A percentile compares a stretch with the other conserved stretches of the same genome.
These are phyloP conservation scores for Leptonema lineaticorne DNA, from an alignment of 1,140 invertebrate genomes.

Conservation along the genomic window DNA sequence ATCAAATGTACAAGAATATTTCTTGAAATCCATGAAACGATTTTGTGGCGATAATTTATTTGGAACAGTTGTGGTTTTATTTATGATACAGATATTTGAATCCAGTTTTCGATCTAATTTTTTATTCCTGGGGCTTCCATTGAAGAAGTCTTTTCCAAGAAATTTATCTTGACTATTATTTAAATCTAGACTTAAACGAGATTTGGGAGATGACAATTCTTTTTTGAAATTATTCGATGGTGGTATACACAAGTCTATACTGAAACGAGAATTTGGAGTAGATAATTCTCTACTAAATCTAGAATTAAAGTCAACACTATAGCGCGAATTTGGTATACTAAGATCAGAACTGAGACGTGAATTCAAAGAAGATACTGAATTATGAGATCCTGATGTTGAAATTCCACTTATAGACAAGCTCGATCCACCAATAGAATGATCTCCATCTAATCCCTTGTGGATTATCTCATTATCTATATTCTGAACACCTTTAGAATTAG, in stretches of 20 bases:
- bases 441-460: constrained; percentile 43
- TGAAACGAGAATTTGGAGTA: constrained; percentile 62
- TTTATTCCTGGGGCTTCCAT: constrained; percentile 56
- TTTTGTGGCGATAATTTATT: constrained; percentile 57
- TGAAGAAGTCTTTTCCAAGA: constrained; percentile 55
- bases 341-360: constrained; percentile 61
- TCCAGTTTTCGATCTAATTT: constrained; percentile 49
- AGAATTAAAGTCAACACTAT: constrained; percentile 60
- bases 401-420: constrained; percentile 56
- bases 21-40: constrained; percentile 62
- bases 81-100: constrained; percentile 40
- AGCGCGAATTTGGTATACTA: constrained; percentile 58
- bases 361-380: constrained; percentile 59
- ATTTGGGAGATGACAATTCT: constrained; percentile 60
- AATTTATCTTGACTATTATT: constrained; percentile 58
- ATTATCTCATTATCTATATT: constrained; percentile 37
- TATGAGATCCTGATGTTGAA: constrained; percentile 45
- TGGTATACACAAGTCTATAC: constrained; percentile 60
- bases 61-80: constrained; percentile 49
- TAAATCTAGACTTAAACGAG: constrained; percentile 59
- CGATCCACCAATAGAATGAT: constrained; percentile 55
- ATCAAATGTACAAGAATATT: constrained; percentile 76
- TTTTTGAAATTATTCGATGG: constrained; percentile 56
- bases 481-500: constrained; percentile 36
- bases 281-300: constrained; percentile 59